Evolutionary conservation across 2,797 vertebrate species (phyloP).

Genomic region (Leptoclinus maculatus): DNA sequence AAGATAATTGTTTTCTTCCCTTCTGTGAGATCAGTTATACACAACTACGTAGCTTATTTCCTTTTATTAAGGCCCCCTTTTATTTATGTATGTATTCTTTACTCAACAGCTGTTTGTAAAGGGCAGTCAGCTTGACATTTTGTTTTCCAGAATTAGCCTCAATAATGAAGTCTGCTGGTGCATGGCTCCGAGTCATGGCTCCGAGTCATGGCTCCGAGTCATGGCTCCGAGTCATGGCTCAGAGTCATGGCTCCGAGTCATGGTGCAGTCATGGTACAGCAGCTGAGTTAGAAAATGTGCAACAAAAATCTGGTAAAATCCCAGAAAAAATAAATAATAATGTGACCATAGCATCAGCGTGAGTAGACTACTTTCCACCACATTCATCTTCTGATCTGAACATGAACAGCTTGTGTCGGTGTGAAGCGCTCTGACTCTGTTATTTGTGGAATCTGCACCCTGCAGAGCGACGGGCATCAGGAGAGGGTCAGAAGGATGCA

Average conservation of each 20-base stretch:
- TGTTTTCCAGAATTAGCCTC: constrained; percentile 19
- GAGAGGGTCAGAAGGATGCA: not conserved
- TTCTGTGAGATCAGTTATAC: not conserved
- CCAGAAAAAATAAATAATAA: too few relatives aligned
- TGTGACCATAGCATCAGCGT: not conserved
- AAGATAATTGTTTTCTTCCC: constrained; percentile 56
- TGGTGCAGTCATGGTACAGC: not conserved
- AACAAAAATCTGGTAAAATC: not conserved
- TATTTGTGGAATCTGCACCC: not conserved
- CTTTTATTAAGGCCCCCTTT: not conserved
- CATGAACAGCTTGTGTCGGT: constrained; percentile 4
- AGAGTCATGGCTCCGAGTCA: constrained; percentile 7
- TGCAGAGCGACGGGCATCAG: constrained; percentile 3
- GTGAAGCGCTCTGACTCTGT: not conserved
- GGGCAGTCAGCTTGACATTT: constrained; percentile 4
- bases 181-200: too few relatives aligned
- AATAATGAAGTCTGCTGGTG: constrained; percentile 25
- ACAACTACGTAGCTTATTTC: not conserved
- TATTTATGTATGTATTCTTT: not conserved
- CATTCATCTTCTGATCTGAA: not conserved
- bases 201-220: too few relatives aligned
- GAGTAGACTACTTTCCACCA: not conserved
- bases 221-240: too few relatives aligned
- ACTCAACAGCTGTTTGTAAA: not conserved
- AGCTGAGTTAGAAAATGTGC: not conserved